Conservation (phyloP, 2,888 invertebrate genomes). For the Campoplex nolae region DNA sequence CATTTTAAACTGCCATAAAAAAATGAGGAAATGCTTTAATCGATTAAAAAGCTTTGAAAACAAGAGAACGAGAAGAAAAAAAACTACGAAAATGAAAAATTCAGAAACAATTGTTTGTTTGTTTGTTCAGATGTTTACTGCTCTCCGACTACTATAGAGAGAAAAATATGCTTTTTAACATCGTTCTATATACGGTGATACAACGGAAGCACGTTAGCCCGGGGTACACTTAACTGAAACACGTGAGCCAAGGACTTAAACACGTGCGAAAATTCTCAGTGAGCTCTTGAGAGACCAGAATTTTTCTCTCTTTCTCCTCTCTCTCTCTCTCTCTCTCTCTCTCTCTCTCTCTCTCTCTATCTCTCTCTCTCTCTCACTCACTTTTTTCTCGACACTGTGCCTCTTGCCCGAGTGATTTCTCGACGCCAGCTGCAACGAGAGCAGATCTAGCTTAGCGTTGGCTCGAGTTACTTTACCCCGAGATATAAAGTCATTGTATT, state of each 20-base stretch:
- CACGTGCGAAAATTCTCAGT: slow-evolving; percentile 61
- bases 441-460: slow-evolving; percentile 29
- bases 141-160: too few species aligned
- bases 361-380: slow-evolving; percentile 13
- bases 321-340: slow-evolving; percentile 21
- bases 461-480: slow-evolving; percentile 27
- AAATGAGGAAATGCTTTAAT: too few species aligned
- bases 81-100: not conserved
- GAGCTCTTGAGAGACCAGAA: slow-evolving; percentile 35
- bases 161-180: not conserved
- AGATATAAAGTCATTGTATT: slow-evolving; percentile 3
- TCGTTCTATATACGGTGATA: not conserved
- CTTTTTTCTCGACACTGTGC: not conserved
- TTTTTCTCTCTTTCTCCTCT: slow-evolving; percentile 6
- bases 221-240: slow-evolving; percentile 20
- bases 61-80: not conserved
- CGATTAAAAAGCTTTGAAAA: not conserved
- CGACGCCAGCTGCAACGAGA: slow-evolving; percentile 46
- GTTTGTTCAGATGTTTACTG: not conserved
- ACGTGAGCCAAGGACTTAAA: slow-evolving; percentile 41
- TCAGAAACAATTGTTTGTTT: not conserved
- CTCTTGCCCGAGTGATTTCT: slow-evolving; percentile 55
- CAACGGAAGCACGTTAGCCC: slow-evolving; percentile 9
- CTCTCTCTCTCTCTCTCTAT: slow-evolving; percentile 12
- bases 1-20: too few species aligned